Percentiles rank a stretch among this genome's conserved stretches.
Conservation (phyloP, 2,113 vertebrate genomes). For the Pseudois nayaur region DNA sequence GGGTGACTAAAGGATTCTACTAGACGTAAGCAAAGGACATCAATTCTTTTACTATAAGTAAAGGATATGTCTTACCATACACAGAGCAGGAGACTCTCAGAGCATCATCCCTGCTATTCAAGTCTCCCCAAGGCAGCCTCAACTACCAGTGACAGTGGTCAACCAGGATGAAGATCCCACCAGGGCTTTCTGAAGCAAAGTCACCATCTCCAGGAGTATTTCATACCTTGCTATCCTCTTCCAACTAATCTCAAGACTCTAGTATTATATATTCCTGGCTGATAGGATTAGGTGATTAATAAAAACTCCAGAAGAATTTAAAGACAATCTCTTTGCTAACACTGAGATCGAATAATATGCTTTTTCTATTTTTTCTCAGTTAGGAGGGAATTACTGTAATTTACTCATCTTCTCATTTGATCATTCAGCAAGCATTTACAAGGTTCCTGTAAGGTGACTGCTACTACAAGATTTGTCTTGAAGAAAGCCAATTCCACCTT, state of each 20-base stretch:
- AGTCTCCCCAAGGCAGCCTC: not conserved
- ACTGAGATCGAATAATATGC: not conserved
- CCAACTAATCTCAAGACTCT: not conserved
- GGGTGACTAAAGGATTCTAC: not conserved
- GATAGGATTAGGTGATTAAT: not conserved
- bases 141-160: not conserved
- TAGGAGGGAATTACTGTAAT: not conserved
- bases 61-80: not conserved
- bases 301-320: not conserved
- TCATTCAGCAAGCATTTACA: not conserved
- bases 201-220: not conserved
- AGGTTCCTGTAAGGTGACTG: not conserved
- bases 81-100: not conserved
- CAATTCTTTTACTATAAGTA: not conserved
- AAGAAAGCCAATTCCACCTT: not conserved
- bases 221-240: not conserved
- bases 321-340: not conserved
- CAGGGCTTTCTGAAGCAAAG: not conserved
- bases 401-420: not conserved
- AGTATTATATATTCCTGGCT: not conserved
- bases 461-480: not conserved
- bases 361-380: not conserved
- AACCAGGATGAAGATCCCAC: not conserved
- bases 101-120: not conserved
- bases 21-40: not conserved